Evolutionary conservation across 2,113 vertebrate genomes (phyloP).

Genomic region (Neolamprologus brichardi): DNA sequence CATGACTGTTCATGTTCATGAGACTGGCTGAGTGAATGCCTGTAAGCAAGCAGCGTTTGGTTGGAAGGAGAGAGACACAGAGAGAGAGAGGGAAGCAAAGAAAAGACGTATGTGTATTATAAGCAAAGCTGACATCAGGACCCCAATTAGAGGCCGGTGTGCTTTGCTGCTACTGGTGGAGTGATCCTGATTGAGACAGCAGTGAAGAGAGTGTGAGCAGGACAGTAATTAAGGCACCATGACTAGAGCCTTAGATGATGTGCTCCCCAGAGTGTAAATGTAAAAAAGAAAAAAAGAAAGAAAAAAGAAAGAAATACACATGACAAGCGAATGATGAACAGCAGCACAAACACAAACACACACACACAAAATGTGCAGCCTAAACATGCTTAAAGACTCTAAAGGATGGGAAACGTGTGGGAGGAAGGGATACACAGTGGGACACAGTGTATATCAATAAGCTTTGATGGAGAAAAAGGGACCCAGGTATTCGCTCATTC

Average conservation of each 20-base stretch:
- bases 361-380: background rate
- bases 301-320: background rate
- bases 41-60: background rate
- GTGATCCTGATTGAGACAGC: background rate
- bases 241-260: background rate
- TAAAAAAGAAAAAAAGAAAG: background rate
- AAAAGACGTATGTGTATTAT: constrained; percentile 34
- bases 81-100: background rate
- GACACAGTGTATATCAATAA: background rate
- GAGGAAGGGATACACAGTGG: background rate
- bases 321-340: background rate
- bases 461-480: background rate
- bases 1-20: background rate
- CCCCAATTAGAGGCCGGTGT: constrained; percentile 48
- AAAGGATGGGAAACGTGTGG: background rate
- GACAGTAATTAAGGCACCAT: constrained; percentile 24
- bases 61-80: background rate
- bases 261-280: background rate
- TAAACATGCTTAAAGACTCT: background rate
- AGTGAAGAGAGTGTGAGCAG: background rate
- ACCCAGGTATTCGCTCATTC: background rate
- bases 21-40: background rate
- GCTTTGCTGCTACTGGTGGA: background rate
- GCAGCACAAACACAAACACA: background rate
- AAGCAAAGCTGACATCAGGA: constrained; percentile 53